Evolutionary conservation across 1,140 invertebrate species (phyloP).

Genomic region (Octopus bimaculoides): DNA sequence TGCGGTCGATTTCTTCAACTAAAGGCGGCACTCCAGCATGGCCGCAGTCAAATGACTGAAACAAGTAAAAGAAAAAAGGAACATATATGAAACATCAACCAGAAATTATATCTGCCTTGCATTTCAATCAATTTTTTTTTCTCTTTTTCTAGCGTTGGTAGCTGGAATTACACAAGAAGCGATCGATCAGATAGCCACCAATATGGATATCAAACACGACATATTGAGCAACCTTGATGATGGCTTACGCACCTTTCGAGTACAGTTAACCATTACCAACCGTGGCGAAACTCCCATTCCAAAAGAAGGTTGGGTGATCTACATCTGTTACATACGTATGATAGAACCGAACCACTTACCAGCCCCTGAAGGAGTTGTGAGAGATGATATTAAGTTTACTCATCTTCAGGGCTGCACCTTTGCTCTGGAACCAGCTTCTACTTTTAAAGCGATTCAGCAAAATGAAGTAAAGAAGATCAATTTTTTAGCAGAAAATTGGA

Average conservation of each 20-base stretch:
- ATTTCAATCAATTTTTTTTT: too few species aligned
- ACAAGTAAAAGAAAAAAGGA: too few species aligned
- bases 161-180: not conserved
- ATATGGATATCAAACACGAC: constrained; percentile 29
- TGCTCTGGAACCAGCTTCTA: constrained; percentile 13
- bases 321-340: constrained; percentile 39
- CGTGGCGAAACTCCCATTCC: constrained; percentile 24
- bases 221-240: constrained; percentile 35
- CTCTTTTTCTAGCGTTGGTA: too few species aligned
- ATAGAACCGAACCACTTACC: constrained; percentile 36
- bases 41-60: too few species aligned
- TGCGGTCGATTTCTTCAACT: too few species aligned
- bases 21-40: too few species aligned
- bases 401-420: constrained; percentile 35
- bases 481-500: constrained; percentile 32
- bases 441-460: not conserved
- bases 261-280: constrained; percentile 39
- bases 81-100: too few species aligned
- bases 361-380: constrained; percentile 21
- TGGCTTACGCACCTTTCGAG: constrained; percentile 28
- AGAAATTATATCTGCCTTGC: too few species aligned
- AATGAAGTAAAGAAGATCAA: not conserved
- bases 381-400: constrained; percentile 28
- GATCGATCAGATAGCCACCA: constrained; percentile 28
- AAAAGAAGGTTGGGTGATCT: constrained; percentile 36